Conservation (phyloP, 2,888 invertebrate species). For the Augiades crinisus region DNA sequence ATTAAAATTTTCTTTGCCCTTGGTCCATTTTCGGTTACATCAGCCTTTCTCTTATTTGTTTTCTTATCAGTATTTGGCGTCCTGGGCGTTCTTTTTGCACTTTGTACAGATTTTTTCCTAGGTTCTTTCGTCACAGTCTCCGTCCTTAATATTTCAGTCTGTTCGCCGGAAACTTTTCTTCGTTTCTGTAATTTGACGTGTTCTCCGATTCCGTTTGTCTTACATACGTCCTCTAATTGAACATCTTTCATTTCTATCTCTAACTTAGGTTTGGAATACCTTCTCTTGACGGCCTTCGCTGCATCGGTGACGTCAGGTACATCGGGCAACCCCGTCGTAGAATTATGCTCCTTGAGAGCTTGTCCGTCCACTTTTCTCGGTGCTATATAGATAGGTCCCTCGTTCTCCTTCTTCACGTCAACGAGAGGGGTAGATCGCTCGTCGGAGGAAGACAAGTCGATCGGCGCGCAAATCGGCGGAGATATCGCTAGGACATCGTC, state of each 20-base stretch:
- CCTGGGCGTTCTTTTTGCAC: constrained; percentile 50
- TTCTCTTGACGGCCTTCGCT: constrained; percentile 63
- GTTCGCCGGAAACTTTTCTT: constrained; percentile 75
- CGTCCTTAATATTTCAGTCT: constrained; percentile 47
- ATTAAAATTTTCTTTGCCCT: constrained; percentile 56
- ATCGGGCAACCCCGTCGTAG: constrained; percentile 47
- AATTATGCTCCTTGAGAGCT: constrained; percentile 69
- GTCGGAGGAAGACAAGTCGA: constrained; percentile 74
- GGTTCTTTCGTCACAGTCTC: constrained; percentile 58
- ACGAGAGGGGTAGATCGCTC: constrained; percentile 69
- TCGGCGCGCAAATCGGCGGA: constrained; percentile 67
- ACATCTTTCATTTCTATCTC: constrained; percentile 76
- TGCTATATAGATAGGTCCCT: constrained; percentile 61
- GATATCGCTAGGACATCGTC: constrained; percentile 77
- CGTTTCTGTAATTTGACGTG: constrained; percentile 77
- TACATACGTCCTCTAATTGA: constrained; percentile 67
- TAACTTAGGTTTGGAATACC: constrained; percentile 70
- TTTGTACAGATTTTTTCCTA: constrained; percentile 52
- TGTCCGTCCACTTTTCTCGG: constrained; percentile 68
- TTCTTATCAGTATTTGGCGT: constrained; percentile 61
- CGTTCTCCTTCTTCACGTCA: constrained; percentile 74
- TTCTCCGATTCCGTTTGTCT: constrained; percentile 76
- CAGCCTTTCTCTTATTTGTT: constrained; percentile 69
- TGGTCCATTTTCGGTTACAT: constrained; percentile 42
- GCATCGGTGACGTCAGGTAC: constrained; percentile 47